Percentiles rank a stretch among this genome's conserved stretches.
Evolutionary conservation across 1,140 invertebrate species (phyloP).

Genomic region (Cheumatopsyche charites): DNA sequence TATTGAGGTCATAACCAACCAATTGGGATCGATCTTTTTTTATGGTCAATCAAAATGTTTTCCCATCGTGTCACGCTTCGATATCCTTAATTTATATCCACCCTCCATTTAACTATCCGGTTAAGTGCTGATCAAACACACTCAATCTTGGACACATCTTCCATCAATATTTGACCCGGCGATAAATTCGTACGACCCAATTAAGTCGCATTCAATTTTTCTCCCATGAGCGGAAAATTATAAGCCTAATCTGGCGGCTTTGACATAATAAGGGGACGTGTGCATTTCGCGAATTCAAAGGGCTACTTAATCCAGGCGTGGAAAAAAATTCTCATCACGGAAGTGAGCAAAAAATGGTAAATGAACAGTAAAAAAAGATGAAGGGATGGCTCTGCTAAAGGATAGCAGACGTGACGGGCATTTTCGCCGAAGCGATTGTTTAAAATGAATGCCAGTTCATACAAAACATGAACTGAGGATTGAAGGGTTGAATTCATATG

Average conservation of each 20-base stretch:
- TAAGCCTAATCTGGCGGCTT: conserved; percentile 9
- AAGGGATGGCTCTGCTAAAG: neutral
- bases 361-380: neutral
- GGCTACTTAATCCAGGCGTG: conserved; percentile 7
- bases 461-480: too few relatives aligned
- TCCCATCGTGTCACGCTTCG: conserved; percentile 12
- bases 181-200: too few relatives aligned
- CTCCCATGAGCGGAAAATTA: too few relatives aligned
- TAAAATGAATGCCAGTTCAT: too few relatives aligned
- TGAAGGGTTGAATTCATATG: too few relatives aligned
- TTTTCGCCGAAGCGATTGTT: neutral
- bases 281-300: conserved; percentile 17
- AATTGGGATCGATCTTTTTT: conserved; percentile 33
- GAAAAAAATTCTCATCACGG: conserved; percentile 18
- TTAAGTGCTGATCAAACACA: conserved; percentile 5
- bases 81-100: conserved; percentile 10
- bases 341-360: neutral
- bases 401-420: conserved; percentile 4
- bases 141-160: neutral
- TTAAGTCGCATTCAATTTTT: too few relatives aligned
- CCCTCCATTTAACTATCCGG: neutral
- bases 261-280: conserved; percentile 1
- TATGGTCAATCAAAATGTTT: conserved; percentile 19
- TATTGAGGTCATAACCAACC: conserved; percentile 20
- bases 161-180: neutral